Percentiles rank a stretch among this genome's conserved stretches.
Evolutionary conservation across 2,888 invertebrate species (phyloP).

Genomic region (Crossocerus cetratus): DNA sequence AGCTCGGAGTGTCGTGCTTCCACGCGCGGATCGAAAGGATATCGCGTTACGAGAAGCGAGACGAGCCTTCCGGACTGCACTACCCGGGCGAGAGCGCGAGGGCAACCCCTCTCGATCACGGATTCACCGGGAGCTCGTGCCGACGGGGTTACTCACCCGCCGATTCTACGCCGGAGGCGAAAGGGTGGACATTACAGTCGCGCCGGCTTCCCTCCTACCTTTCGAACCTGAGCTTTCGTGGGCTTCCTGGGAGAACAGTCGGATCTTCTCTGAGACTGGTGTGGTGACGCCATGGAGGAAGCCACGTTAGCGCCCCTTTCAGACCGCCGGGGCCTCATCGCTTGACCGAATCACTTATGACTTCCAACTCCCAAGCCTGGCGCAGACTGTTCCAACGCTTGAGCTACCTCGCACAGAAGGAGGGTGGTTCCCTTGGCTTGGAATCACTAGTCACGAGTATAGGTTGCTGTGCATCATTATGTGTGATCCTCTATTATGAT

Average conservation of each 20-base stretch:
- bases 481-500: too few relatives aligned
- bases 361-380: too few relatives aligned
- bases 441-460: too few relatives aligned
- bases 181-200: slow-evolving; percentile 34
- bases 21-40: slow-evolving; percentile 42
- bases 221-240: slow-evolving; percentile 28
- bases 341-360: neutral
- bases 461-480: too few relatives aligned
- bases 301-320: slow-evolving; percentile 20
- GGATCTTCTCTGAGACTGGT: slow-evolving; percentile 22
- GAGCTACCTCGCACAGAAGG: too few relatives aligned
- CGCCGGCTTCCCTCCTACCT: slow-evolving; percentile 35
- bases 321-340: neutral
- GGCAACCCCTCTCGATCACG: slow-evolving; percentile 8
- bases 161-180: slow-evolving; percentile 20
- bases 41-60: slow-evolving; percentile 46
- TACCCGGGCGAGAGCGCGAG: neutral
- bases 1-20: slow-evolving; percentile 25
- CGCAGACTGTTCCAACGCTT: too few relatives aligned
- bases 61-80: slow-evolving; percentile 30
- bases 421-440: too few relatives aligned
- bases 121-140: neutral
- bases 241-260: slow-evolving; percentile 48
- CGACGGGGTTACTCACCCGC: slow-evolving; percentile 48
- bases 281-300: slow-evolving; percentile 42